Percentiles rank a stretch among this genome's conserved stretches.
phyloP scores from a whole-genome alignment of 64 coral and sea anemone genomes.

The Actinia equina region DNA sequence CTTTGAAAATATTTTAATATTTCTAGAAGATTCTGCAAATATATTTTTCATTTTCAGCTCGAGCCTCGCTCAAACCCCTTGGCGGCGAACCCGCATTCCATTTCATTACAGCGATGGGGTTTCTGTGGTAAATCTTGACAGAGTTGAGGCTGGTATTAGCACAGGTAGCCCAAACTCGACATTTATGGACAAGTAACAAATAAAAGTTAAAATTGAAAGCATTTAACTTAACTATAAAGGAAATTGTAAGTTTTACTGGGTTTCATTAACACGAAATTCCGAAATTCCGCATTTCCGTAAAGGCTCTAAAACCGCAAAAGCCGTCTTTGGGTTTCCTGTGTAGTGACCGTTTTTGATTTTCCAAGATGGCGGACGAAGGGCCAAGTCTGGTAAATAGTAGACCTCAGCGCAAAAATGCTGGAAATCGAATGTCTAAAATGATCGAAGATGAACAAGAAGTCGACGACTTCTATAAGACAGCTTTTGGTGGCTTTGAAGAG shows the following conservation, averaged over 20 bases:
- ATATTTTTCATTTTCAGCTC: no score
- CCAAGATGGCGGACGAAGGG: constrained; percentile 80
- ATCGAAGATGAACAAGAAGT: constrained; percentile 95
- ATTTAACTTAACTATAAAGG: no score
- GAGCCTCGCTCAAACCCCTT: no score
- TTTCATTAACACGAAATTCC: no score
- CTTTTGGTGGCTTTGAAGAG: constrained; percentile 95
- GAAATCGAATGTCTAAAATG: constrained; percentile 96
- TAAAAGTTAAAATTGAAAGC: no score
- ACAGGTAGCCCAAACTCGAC: neutral
- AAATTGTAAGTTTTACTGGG: no score
- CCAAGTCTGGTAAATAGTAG: constrained; percentile 48
- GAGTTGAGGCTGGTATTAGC: neutral
- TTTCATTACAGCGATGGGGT: neutral
- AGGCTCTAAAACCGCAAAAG: no score
- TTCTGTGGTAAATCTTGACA: neutral
- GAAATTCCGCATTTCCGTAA: no score
- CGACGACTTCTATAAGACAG: constrained; percentile 98
- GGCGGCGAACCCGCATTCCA: no score
- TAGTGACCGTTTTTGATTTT: neutral
- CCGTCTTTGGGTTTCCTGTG: neutral
- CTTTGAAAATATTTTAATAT: no score
- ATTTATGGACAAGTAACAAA: no score
- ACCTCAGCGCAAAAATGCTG: constrained; percentile 93
- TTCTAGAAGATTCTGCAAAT: no score